Conservation (phyloP, 23 tunicate genomes). For the Diplosoma virens region DNA sequence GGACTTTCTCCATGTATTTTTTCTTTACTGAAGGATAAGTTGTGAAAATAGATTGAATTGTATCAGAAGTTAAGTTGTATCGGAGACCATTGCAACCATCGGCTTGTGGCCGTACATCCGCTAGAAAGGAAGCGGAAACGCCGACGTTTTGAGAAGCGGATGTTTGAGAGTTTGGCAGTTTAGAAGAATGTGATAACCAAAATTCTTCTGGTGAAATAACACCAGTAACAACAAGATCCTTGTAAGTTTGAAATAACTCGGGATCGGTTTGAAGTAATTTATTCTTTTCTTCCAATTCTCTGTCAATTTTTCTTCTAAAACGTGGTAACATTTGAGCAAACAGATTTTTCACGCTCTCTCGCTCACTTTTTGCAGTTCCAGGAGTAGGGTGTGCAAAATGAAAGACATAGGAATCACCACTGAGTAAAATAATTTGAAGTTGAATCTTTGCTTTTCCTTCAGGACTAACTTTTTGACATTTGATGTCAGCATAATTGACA, state of each 20-base stretch:
- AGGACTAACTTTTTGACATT: conserved; percentile 96
- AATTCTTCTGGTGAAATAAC: conserved; percentile 85
- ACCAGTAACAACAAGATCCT: conserved; percentile 73
- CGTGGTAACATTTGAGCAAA: conserved; percentile 76
- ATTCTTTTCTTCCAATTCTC: conserved; percentile 90
- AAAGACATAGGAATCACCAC: conserved; percentile 70
- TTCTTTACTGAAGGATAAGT: conserved; percentile 94
- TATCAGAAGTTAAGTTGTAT: conserved; percentile 87
- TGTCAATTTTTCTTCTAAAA: conserved; percentile 80
- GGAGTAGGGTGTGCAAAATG: conserved; percentile 70
- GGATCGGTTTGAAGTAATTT: conserved; percentile 74
- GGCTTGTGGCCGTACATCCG: conserved; percentile 89
- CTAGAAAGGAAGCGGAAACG: conserved; percentile 85
- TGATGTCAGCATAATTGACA: conserved; percentile 70
- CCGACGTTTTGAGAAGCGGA: conserved; percentile 75
- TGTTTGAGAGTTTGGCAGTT: conserved; percentile 21
- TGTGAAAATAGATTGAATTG: conserved; percentile 74
- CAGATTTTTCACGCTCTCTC: conserved; percentile 65
- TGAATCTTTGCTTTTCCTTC: conserved; percentile 94
- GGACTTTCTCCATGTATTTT: conserved; percentile 84
- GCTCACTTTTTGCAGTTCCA: conserved; percentile 51
- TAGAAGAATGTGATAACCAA: conserved; percentile 81
- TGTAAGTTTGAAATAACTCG: conserved; percentile 81
- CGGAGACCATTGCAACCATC: conserved; percentile 91
- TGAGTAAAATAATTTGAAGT: conserved; percentile 70